Evolutionary conservation across 2,113 vertebrate genomes (phyloP), one percentile per base, ranked within the genome.

Genomic region (Ciconia maguari): DNA sequence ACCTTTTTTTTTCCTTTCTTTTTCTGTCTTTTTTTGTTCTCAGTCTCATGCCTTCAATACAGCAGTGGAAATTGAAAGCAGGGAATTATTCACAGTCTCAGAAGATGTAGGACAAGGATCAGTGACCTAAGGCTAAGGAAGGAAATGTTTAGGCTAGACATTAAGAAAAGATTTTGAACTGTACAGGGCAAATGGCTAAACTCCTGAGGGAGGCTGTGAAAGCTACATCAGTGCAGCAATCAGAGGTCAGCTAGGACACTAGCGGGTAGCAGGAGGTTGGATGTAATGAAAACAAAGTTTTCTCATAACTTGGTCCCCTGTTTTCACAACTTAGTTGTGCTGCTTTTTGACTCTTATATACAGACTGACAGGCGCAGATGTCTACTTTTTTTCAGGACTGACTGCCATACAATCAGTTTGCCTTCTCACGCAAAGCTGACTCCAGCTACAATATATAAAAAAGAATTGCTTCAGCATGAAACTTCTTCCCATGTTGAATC

Each of bases 101-200:
- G 81, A 96, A 95, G 91, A 89, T 86, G 58, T 69, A 83, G 92
- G 62, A 91, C 83, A 93, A 95, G 87, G 58, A 91, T 94, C 83
- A 85, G 58, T 93, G 89, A 89, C 84, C 87, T 87, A 69, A 92
- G 76, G 65, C 64, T 84, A 60, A 87, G 80, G 90, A 95, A 96
- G 80, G 70, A 92, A 96, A 90, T 93, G 83, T 94, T 96, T 96
- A 94, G 92, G 90, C 90, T 95, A 96, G 72, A 87, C 69, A 89
- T 92, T 88, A 83, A 92, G 75, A 74, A 93, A 81, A 94, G 79
- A 51, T 87, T 96, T 81, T 88, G 48, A 93, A 83, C 52, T 65
- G 51, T 41, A 49, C 4, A 2, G 64, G 41, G 57, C 69, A 94
- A 96, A 89, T 75, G 51, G 34, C 10, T 70, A 16, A 91, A 74